phyloP scores from a whole-genome alignment of 2,888 invertebrate species.

The Mesorhabditis spiculigera region DNA sequence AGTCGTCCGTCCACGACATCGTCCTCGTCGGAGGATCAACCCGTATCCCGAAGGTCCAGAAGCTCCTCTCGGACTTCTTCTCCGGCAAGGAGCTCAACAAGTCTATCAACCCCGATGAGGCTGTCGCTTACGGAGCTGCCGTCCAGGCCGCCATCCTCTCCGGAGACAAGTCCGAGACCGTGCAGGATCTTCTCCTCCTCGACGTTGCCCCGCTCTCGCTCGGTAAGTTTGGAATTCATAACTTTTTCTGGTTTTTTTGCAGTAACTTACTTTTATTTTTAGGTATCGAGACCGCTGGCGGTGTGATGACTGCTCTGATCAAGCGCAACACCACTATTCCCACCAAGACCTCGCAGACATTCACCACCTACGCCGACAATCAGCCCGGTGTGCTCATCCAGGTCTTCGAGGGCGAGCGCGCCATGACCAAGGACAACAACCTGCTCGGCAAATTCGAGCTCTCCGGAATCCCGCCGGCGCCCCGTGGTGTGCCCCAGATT shows the following conservation, averaged over 20 bases:
- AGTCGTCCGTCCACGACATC: conserved; percentile 70
- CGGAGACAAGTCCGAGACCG: conserved; percentile 68
- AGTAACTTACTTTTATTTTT: too few species aligned
- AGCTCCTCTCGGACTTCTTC: conserved; percentile 57
- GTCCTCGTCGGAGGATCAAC: conserved; percentile 84
- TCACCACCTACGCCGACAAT: conserved; percentile 82
- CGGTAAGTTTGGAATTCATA: conserved; percentile 64
- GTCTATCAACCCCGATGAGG: conserved; percentile 91
- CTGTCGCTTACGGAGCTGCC: conserved; percentile 86
- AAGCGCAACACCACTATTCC: conserved; percentile 70
- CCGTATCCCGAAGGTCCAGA: conserved; percentile 94
- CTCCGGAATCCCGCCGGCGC: conserved; percentile 87
- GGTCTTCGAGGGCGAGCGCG: conserved; percentile 63
- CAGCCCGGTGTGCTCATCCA: conserved; percentile 87
- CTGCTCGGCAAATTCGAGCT: conserved; percentile 92
- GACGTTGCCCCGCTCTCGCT: conserved; percentile 87
- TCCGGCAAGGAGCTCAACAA: conserved; percentile 70
- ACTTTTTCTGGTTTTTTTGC: conserved; percentile 63
- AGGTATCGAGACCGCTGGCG: too few species aligned
- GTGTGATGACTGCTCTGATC: conserved; percentile 92
- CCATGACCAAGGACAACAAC: conserved; percentile 85
- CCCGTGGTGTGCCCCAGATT: conserved; percentile 80
- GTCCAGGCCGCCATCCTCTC: conserved; percentile 66
- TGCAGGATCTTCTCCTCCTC: conserved; percentile 84
- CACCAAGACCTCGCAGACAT: conserved; percentile 15